Evolutionary conservation across 2,888 invertebrate species (phyloP), one percentile per base, ranked within the genome.

Genomic region (Melitaea athalia): DNA sequence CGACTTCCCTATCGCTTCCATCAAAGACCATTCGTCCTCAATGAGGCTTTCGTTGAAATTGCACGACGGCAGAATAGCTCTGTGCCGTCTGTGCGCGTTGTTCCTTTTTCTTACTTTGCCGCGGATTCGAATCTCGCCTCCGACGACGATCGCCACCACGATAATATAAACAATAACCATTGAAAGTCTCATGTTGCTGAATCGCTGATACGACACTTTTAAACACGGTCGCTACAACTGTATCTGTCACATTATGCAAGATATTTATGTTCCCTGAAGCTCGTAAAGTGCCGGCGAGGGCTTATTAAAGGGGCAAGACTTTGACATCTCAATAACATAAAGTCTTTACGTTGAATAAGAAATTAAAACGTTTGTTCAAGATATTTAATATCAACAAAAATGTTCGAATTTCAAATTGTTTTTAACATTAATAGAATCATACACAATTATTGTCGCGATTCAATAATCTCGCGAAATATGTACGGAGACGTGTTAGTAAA

Each of bases 41-140:
- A 93, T 89, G 77, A 93, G 86, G 71, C 91, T 91, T 81, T 91
- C 90, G 81, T 93, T 93, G 85, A 93, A 93, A 78, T 82, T 85
- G 78, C 93, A 93, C 42, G 89, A 86, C 68, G 92, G 92, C 74
- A 89, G 79, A 55, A 88, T 83, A 55, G 87, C 92, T 70, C 92
- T 82, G 76, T 93, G 89, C 76, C 89, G 83, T 78, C 93, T 84
- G 74, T 88, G 88, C 50, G 79, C 73, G 57, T 84, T 85, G 79
- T 84, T 83, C 79, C 93, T 88, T 82, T 91, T 92, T 79, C 86
- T 89, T 78, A 93, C 93, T 86, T 87, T 90, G 76, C 92, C 93
- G 75, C 88, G 89, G 77, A 92, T 90, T 81, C 84, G 88, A 79
- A 88, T 84, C 86, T 89, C 92, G 79, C 86, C 85, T 70, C 83